A percentile compares a stretch with the other conserved stretches of the same genome.
Evolutionary conservation across 2,888 invertebrate genomes (phyloP).

Genomic region (Pecten maximus): DNA sequence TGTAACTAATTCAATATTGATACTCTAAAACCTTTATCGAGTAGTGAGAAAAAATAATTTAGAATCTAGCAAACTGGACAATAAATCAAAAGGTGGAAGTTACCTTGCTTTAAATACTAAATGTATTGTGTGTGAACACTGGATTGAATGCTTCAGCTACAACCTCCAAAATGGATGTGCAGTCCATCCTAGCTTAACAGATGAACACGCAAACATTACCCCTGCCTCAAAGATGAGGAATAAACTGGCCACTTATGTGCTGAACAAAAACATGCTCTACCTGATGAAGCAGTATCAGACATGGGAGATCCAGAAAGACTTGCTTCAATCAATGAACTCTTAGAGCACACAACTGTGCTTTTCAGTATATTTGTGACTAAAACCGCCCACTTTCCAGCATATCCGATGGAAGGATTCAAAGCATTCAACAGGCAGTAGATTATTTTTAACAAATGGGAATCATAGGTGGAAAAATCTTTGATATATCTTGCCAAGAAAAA

Average conservation of each 20-base stretch:
- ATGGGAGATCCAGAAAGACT: constrained; percentile 45
- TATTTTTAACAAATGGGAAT: constrained; percentile 44
- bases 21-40: too few species aligned
- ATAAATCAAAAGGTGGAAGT: constrained; percentile 45
- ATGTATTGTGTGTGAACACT: constrained; percentile 56
- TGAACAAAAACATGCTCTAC: constrained; percentile 56
- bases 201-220: constrained; percentile 53
- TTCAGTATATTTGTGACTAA: constrained; percentile 43
- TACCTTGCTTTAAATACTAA: constrained; percentile 44
- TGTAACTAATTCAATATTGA: too few species aligned
- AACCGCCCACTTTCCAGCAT: constrained; percentile 35
- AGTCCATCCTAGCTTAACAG: constrained; percentile 52
- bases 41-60: too few species aligned
- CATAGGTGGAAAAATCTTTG: constrained; percentile 39
- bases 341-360: constrained; percentile 41
- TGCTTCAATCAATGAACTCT: constrained; percentile 26
- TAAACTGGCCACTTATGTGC: constrained; percentile 53
- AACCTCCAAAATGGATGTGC: constrained; percentile 53
- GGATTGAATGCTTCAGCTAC: constrained; percentile 43
- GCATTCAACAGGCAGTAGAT: constrained; percentile 8
- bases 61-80: constrained; percentile 47
- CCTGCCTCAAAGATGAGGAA: constrained; percentile 55
- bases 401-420: constrained; percentile 9
- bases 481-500: constrained; percentile 36
- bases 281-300: constrained; percentile 55